Evolutionary conservation across 2,797 vertebrate species (phyloP), one percentile per base, ranked within the genome.

Genomic region (Meriones psammophilus): DNA sequence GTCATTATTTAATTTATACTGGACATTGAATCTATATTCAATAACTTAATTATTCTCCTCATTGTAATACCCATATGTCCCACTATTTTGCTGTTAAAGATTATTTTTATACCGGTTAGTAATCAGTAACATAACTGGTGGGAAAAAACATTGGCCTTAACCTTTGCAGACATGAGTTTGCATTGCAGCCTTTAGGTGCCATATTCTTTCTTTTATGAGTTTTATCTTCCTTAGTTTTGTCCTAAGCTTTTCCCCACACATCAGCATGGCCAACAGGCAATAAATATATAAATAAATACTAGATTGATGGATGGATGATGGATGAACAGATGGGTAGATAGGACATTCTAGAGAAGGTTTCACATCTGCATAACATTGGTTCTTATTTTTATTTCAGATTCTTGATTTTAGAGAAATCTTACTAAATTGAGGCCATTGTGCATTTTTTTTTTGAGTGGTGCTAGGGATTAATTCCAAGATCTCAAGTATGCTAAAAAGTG

Each of bases 1-100:
- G 13, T 94, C 83, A 94, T 95, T 91, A 68, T 69, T 66, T 94
- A 87, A 76, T 91, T 96, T 95, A 80, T 92, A 94, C 50, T 89
- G 81, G 69, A 89, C n/a, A 89, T 89, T 92, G 66, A 66, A 71
- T 88, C 81, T 88, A 24, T 80, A 71, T 92, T 84, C 24, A 92
- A n/a, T 85, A 84, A 74, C 69, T 92, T 92, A 74, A 50, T 94
- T 94, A 87, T 79, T 97, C 77, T 94, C 69, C 8, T 94, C 93
- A 93, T 33, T 80, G 5, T 66, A 17, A 13, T 77, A 58, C 73
- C 68, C 92, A 33, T 2, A 78, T 85, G 94, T 94, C 28, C n/a
- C 54, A 74, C 30, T 36, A 73, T 88, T 81, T 86, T 88, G 7
- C 64, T 68, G 24, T 94, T 66, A 66, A 77, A 28, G 20, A 68